These are phyloP conservation scores for Thalassoma bifasciatum DNA, from an alignment of 2,113 vertebrate genomes.

Conservation along the genomic window DNA sequence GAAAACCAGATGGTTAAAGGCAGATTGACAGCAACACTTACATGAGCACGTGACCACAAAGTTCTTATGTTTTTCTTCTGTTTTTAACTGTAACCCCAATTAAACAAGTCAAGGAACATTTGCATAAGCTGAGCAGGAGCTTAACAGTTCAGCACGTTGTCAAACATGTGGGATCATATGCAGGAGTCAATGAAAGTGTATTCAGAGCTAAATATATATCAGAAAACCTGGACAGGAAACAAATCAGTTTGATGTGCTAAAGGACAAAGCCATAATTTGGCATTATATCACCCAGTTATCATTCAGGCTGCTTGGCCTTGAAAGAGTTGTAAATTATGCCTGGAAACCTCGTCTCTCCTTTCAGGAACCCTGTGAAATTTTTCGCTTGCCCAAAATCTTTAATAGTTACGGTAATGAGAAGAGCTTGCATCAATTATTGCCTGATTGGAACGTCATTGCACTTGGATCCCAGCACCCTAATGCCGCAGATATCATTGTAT, in stretches of 20 bases:
- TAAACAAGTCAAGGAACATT: slow-evolving; percentile 13
- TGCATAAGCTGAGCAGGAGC: not conserved
- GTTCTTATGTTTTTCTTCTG: not conserved
- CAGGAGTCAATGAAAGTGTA: not conserved
- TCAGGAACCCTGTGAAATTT: too few relatives aligned
- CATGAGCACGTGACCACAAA: not conserved
- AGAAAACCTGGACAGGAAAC: slow-evolving; percentile 49
- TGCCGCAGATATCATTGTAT: too few relatives aligned
- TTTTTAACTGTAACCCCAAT: not conserved
- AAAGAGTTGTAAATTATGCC: too few relatives aligned
- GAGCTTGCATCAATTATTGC: too few relatives aligned
- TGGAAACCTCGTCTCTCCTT: too few relatives aligned
- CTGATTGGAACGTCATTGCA: too few relatives aligned
- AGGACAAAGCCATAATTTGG: too few relatives aligned
- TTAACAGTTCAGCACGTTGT: slow-evolving; percentile 4
- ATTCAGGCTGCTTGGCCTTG: too few relatives aligned
- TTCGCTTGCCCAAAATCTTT: too few relatives aligned
- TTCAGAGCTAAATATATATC: slow-evolving; percentile 10
- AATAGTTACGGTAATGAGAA: too few relatives aligned
- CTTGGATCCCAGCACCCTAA: too few relatives aligned
- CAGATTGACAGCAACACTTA: slow-evolving; percentile 25
- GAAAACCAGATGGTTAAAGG: slow-evolving; percentile 38
- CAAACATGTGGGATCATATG: not conserved
- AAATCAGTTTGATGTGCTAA: slow-evolving; percentile 54
- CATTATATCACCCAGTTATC: too few relatives aligned